phyloP scores from a whole-genome alignment of 2,797 vertebrate species.

The Silurus aristotelis region DNA sequence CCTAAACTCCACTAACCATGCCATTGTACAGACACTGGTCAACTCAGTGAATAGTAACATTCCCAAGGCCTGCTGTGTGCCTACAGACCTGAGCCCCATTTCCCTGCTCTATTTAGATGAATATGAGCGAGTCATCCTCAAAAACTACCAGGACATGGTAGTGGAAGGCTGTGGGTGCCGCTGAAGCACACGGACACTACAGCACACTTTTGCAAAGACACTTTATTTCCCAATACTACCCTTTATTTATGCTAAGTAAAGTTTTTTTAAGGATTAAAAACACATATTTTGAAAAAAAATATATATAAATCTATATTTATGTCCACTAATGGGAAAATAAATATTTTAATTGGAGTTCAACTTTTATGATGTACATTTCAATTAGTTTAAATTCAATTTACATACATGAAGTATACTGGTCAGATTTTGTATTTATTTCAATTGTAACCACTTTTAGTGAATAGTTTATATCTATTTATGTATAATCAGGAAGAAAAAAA shows the following conservation, averaged over 20 bases:
- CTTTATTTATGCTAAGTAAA: constrained; percentile 94
- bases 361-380: constrained; percentile 97
- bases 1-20: constrained; percentile 98
- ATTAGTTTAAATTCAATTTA: constrained; percentile 93
- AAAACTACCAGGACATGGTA: constrained; percentile 99
- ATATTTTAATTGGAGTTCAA: constrained; percentile 99
- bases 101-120: constrained; percentile 98
- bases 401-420: constrained; percentile 99
- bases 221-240: constrained; percentile 88
- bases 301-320: constrained; percentile 99
- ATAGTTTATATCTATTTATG: constrained; percentile 98
- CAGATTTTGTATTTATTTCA: constrained; percentile 99
- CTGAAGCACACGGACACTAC: constrained; percentile 65
- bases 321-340: constrained; percentile 97
- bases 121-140: constrained; percentile 96
- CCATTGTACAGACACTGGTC: constrained; percentile 98
- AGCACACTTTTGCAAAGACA: constrained; percentile 47
- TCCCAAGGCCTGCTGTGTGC: constrained; percentile 97
- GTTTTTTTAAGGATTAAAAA: constrained; percentile 54
- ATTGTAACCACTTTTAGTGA: constrained; percentile 99
- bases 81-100: constrained; percentile 96
- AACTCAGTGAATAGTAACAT: constrained; percentile 98
- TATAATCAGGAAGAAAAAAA: constrained; percentile 40
- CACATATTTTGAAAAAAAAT: constrained; percentile 88
- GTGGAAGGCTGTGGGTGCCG: constrained; percentile 98